A percentile compares a stretch with the other conserved stretches of the same genome.
Conservation (phyloP, 2,888 invertebrate species). For the Bombylius major region DNA sequence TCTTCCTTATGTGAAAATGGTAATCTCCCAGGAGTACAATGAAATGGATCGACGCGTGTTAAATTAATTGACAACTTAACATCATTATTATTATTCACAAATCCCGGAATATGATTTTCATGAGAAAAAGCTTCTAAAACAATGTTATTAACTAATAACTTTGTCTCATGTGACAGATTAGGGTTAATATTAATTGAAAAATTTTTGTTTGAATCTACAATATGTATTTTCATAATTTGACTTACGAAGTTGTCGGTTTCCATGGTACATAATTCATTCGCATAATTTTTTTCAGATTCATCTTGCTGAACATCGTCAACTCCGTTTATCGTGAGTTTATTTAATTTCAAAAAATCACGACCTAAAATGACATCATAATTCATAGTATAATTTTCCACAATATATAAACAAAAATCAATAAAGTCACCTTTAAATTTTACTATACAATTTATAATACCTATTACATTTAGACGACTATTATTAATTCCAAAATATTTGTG, state of each 20-base stretch:
- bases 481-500: not conserved
- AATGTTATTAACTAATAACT: not conserved
- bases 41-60: not conserved
- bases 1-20: not conserved
- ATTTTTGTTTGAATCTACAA: not conserved
- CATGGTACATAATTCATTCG: not conserved
- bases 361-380: not conserved
- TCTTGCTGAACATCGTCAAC: not conserved
- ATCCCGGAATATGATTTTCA: not conserved
- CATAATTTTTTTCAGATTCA: not conserved
- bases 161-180: not conserved
- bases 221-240: not conserved
- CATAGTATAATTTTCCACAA: not conserved
- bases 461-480: not conserved
- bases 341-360: not conserved
- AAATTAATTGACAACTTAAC: not conserved
- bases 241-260: not conserved
- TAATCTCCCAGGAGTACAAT: not conserved
- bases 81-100: not conserved
- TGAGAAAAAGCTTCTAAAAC: not conserved
- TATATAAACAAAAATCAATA: not conserved
- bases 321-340: not conserved
- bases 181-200: not conserved
- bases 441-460: constrained; percentile 1
- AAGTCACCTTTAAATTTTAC: not conserved